A percentile compares a stretch with the other conserved stretches of the same genome.
These are phyloP conservation scores for Eueremaeus valkanovi DNA, from an alignment of 2,888 invertebrate species.

Conservation along the genomic window DNA sequence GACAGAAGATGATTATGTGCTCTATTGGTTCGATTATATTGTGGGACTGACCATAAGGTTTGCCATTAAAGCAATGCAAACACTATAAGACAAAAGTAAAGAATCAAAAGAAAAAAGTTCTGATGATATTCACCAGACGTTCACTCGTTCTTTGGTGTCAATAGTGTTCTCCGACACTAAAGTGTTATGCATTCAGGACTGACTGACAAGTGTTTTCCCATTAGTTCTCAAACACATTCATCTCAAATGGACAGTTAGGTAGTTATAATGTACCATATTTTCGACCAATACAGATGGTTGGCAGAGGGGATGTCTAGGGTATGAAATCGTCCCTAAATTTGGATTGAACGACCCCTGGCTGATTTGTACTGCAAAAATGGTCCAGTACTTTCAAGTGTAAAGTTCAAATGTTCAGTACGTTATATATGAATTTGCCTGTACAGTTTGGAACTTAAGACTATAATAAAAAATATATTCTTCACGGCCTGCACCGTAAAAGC, in stretches of 20 bases:
- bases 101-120: background rate
- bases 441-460: too few relatives aligned
- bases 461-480: too few relatives aligned
- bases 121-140: background rate
- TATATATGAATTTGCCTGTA: too few relatives aligned
- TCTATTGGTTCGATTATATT: conserved; percentile 29
- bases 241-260: background rate
- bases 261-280: background rate
- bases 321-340: too few relatives aligned
- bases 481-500: too few relatives aligned
- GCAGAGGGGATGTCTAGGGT: too few relatives aligned
- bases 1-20: conserved; percentile 4
- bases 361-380: too few relatives aligned
- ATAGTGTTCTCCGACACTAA: background rate
- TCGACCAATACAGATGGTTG: too few relatives aligned
- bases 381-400: too few relatives aligned
- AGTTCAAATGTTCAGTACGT: too few relatives aligned
- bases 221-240: background rate
- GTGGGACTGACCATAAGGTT: conserved; percentile 14
- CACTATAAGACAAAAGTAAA: background rate
- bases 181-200: background rate
- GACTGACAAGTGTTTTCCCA: conserved; percentile 9
- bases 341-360: too few relatives aligned
- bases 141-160: conserved; percentile 3
- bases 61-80: conserved; percentile 21